These are phyloP conservation scores for Andrena cerasifolii DNA, from an alignment of 1,140 invertebrate species.

Conservation along the genomic window DNA sequence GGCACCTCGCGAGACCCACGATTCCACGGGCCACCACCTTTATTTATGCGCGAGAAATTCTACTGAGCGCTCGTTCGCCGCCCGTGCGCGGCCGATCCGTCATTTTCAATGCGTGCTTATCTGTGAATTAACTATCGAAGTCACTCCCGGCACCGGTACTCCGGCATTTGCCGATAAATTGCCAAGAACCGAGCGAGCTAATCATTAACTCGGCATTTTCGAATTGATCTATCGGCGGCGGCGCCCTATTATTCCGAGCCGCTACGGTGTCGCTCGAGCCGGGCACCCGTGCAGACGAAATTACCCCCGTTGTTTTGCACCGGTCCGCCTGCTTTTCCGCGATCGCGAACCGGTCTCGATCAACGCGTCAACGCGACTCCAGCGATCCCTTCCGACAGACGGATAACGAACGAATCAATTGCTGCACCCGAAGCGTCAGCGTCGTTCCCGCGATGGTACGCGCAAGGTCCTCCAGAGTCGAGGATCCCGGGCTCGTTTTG, in stretches of 20 bases:
- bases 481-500: background rate
- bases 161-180: conserved; percentile 44
- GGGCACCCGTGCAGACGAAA: conserved; percentile 39
- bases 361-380: background rate
- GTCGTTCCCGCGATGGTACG: background rate
- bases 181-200: conserved; percentile 50
- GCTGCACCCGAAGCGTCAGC: no score
- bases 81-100: conserved; percentile 41
- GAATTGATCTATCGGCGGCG: conserved; percentile 53
- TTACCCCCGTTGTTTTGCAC: conserved; percentile 4
- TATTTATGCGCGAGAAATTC: conserved; percentile 62
- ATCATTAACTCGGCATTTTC: conserved; percentile 48
- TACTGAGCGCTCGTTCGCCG: conserved; percentile 30
- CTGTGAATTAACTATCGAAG: conserved; percentile 55
- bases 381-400: conserved; percentile 27
- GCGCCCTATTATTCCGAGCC: conserved; percentile 41
- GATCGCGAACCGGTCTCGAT: conserved; percentile 16
- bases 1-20: conserved; percentile 52
- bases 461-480: background rate
- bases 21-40: conserved; percentile 60
- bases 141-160: conserved; percentile 37
- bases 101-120: conserved; percentile 56
- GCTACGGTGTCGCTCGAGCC: conserved; percentile 13
- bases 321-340: background rate
- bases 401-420: background rate